A percentile compares a stretch with the other conserved stretches of the same genome.
Evolutionary conservation across 2,888 invertebrate genomes (phyloP).

Genomic region (Venustoraphidia nigricollis): DNA sequence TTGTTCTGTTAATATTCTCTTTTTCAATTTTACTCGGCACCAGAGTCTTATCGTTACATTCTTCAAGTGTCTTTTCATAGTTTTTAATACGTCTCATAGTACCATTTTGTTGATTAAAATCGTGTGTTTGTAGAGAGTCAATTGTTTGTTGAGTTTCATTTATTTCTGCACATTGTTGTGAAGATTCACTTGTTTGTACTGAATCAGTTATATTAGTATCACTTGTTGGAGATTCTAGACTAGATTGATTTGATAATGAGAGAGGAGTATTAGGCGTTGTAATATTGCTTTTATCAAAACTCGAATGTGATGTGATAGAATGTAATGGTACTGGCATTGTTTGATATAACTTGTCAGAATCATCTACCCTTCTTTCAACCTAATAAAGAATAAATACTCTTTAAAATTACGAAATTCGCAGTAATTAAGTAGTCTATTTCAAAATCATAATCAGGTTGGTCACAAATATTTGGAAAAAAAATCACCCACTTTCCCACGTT

Average conservation of each 20-base stretch:
- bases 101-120: slow-evolving; percentile 13
- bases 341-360: slow-evolving; percentile 48
- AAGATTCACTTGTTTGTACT: no score
- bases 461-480: no score
- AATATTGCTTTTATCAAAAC: slow-evolving; percentile 6
- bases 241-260: slow-evolving; percentile 1
- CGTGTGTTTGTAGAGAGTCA: slow-evolving; percentile 14
- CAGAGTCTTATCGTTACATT: slow-evolving; percentile 8
- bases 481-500: no score
- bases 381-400: not conserved
- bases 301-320: slow-evolving; percentile 33
- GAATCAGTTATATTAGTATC: no score
- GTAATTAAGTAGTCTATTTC: not conserved
- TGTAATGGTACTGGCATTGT: slow-evolving; percentile 52
- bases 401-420: not conserved
- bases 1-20: slow-evolving; percentile 21
- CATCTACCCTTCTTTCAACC: slow-evolving; percentile 46
- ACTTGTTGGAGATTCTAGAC: not conserved
- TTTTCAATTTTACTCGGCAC: slow-evolving; percentile 12
- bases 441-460: no score
- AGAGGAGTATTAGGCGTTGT: not conserved
- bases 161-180: slow-evolving; percentile 12
- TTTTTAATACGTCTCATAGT: slow-evolving; percentile 11
- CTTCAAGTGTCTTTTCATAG: slow-evolving; percentile 9
- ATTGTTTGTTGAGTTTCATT: slow-evolving; percentile 15